Base-by-base conservation (phyloP, 2,797 vertebrate species). In the Danio choprae region DNA sequence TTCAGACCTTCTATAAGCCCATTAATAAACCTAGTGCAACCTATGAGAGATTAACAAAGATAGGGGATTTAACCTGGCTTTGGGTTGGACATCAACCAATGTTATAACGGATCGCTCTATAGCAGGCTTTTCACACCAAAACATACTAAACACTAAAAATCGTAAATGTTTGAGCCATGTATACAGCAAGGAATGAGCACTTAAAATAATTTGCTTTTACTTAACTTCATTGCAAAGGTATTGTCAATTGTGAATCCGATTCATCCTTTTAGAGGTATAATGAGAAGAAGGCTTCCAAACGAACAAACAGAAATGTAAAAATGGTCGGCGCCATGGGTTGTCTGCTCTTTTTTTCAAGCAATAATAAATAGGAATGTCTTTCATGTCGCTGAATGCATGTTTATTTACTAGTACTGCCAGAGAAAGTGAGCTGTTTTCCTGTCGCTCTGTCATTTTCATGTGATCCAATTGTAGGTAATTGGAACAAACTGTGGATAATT, bases 401-500 rank as follows among this genome's bases (percentile, higher is more conserved):
- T 83, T 81, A 71, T 80, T 80, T 75, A 81, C 74, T 79, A 46
- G 69, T 59, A 56, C 67, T 74, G 55, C 65, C 7, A 72, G 83
- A 83, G 65, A 84, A 82, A 87, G 83, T 70, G 79, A 44, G 78
- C 44, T 82, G 87, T 88, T 88, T 89, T 88, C 91, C 86, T 88
- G 84, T 89, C 91, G 87, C 80, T 78, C 89, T 92, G 90, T 90
- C 93, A 94, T 90, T 93, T 95, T 91, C 94, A 95, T 95, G 95
- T 96, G 95, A 96, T 96, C 93, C 91, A 93, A 94, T 94, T 96
- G 95, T 94, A 94, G 93, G 92, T 95, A 96, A 95, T 92, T 94
- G 92, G 89, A 96, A 95, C 93, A 96, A 96, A 95, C 94, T 94
- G 94, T 95, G 92, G 93, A 93, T 96, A 96, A 96, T 97, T 96